Conservation (phyloP, 2,113 vertebrate genomes). For the Atherinomorus stipes region DNA sequence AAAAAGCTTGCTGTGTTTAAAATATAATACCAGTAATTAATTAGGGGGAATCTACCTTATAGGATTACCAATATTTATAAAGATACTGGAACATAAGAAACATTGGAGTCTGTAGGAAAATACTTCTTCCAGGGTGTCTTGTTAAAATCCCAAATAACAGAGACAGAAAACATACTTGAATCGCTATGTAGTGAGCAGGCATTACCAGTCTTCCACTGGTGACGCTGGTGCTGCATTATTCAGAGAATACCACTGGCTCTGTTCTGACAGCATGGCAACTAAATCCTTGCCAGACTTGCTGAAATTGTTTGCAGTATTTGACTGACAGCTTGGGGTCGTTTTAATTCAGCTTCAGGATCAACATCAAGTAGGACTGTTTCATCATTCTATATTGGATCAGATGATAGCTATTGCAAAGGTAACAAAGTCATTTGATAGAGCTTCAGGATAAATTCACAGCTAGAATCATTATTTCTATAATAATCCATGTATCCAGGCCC, state of each 20-base stretch:
- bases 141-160: too few species aligned
- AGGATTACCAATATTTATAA: too few species aligned
- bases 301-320: slow-evolving; percentile 15
- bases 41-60: too few species aligned
- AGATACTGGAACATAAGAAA: too few species aligned
- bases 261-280: slow-evolving; percentile 16
- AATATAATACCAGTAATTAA: too few species aligned
- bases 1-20: too few species aligned
- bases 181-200: neutral
- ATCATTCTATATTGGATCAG: slow-evolving; percentile 28
- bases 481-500: neutral
- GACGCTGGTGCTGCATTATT: too few species aligned
- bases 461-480: slow-evolving; percentile 3
- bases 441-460: neutral
- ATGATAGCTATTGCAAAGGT: neutral
- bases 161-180: too few species aligned
- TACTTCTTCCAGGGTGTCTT: too few species aligned
- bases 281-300: slow-evolving; percentile 5
- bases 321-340: slow-evolving; percentile 15
- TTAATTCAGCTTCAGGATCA: slow-evolving; percentile 41
- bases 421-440: slow-evolving; percentile 6
- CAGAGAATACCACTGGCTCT: slow-evolving; percentile 10
- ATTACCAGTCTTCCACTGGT: too few species aligned
- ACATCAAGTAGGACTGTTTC: slow-evolving; percentile 20
- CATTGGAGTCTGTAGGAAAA: too few species aligned